Base-by-base conservation (phyloP, 2,113 vertebrate genomes). In the Phylloscopus whistleri region DNA sequence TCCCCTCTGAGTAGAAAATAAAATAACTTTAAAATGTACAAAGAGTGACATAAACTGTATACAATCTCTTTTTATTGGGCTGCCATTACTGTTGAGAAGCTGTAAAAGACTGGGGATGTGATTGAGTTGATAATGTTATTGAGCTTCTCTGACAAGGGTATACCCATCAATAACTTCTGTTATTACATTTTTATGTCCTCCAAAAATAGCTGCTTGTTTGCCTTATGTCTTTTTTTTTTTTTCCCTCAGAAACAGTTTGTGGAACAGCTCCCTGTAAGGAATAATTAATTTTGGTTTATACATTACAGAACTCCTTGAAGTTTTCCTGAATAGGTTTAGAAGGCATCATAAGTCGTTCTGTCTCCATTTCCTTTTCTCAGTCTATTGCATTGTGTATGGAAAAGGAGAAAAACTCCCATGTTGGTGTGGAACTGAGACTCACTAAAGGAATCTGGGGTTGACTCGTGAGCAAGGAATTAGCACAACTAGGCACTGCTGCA, bases 111-210 rank as follows among this genome's bases (percentile, higher is more conserved):
- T 85, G 7, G 24, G 49, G 11, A 92, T 81, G 22, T 81, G 69
- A 90, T 93, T 90, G 92, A 77, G 46, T 79, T 94, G n/a, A 48
- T 89, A 84, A 87, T 39, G n/a, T 74, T 91, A 58, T 51, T 76
- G 81, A 91, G 55, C 33, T 94, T 80, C 75, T 93, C 70, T 83
- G 66, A 94, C 41, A 85, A 82, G 81, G 51, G 26, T 72, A 55
- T 24, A 56, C 31, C 59, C 64, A 81, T 89, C 80, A 78, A 43
- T 96, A 92, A 78, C 30, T 83, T 87, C 48, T 75, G 62, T 60
- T 89, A 43, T 41, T 83, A 44, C 35, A 41, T 64, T 79, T 93
- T 86, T 88, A 81, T 66, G 24, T 73, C 68, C 27, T 83, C 73
- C 85, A 62, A 84, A 93, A 96, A 82, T 79, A 90, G 39, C 8